phyloP scores from a whole-genome alignment of 2,888 invertebrate genomes.

The Anodontia alba region DNA sequence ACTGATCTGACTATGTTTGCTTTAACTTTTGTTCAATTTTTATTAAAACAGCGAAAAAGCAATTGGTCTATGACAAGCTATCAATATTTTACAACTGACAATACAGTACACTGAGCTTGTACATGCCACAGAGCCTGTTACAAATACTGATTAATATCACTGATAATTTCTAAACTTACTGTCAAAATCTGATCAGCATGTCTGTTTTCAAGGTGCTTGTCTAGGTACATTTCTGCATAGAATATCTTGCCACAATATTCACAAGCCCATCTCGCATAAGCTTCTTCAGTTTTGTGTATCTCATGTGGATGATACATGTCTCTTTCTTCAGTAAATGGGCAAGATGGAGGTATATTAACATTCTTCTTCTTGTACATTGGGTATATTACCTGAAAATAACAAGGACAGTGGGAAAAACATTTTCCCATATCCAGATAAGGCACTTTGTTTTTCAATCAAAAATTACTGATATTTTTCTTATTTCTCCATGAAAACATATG shows the following conservation, averaged over 20 bases:
- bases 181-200: conserved; percentile 73
- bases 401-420: neutral
- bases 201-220: conserved; percentile 79
- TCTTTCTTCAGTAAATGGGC: conserved; percentile 71
- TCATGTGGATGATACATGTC: conserved; percentile 78
- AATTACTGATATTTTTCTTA: too few species aligned
- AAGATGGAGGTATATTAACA: conserved; percentile 64
- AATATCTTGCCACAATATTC: conserved; percentile 82
- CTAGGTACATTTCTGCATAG: conserved; percentile 78
- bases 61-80: too few species aligned
- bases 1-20: too few species aligned
- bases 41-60: too few species aligned
- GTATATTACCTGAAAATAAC: conserved; percentile 65
- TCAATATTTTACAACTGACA: too few species aligned
- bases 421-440: too few species aligned
- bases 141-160: too few species aligned
- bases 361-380: conserved; percentile 60
- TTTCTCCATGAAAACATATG: too few species aligned
- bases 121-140: too few species aligned
- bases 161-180: conserved; percentile 50
- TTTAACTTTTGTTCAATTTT: too few species aligned
- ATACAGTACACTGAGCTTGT: too few species aligned
- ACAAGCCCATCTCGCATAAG: conserved; percentile 78
- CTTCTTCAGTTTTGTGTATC: conserved; percentile 75
- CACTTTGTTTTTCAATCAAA: too few species aligned